These are phyloP conservation scores for Ammodytes marinus DNA, from an alignment of 2,113 vertebrate species.

Conservation along the genomic window DNA sequence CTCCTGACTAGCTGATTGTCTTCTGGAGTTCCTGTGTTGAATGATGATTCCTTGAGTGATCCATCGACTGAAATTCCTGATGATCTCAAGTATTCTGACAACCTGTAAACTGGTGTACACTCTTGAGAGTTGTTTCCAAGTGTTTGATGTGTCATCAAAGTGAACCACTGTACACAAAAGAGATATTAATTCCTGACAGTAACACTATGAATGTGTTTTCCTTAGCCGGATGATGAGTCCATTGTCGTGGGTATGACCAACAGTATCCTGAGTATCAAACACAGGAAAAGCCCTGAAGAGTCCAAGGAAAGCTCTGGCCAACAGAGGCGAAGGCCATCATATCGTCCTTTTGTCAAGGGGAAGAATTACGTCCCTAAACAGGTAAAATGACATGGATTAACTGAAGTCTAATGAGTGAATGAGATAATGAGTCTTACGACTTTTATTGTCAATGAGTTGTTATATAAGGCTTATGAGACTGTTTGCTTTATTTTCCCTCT, in stretches of 20 bases:
- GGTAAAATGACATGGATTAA: slow-evolving; percentile 67
- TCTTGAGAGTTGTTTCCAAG: background rate
- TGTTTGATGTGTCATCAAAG: background rate
- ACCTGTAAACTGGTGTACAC: background rate
- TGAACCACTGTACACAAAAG: background rate
- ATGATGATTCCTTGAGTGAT: slow-evolving; percentile 78
- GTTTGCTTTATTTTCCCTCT: background rate
- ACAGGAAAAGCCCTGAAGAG: slow-evolving; percentile 88
- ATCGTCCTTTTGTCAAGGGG: slow-evolving; percentile 92
- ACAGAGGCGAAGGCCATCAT: slow-evolving; percentile 85
- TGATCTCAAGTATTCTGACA: slow-evolving; percentile 71
- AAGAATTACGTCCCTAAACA: slow-evolving; percentile 92
- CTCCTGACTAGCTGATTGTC: background rate
- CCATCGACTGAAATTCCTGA: slow-evolving; percentile 74
- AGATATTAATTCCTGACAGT: background rate
- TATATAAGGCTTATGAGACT: background rate
- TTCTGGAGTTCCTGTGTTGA: slow-evolving; percentile 15
- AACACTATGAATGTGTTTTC: slow-evolving; percentile 4
- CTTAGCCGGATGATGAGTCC: slow-evolving; percentile 92
- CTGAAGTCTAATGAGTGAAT: background rate
- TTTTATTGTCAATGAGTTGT: background rate
- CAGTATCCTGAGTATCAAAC: slow-evolving; percentile 92
- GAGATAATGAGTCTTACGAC: background rate
- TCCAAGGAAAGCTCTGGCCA: slow-evolving; percentile 75
- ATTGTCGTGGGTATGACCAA: slow-evolving; percentile 97